Percentiles rank a stretch among this genome's conserved stretches.
Conservation (phyloP, 2,797 vertebrate species). For the Octomys mimax region DNA sequence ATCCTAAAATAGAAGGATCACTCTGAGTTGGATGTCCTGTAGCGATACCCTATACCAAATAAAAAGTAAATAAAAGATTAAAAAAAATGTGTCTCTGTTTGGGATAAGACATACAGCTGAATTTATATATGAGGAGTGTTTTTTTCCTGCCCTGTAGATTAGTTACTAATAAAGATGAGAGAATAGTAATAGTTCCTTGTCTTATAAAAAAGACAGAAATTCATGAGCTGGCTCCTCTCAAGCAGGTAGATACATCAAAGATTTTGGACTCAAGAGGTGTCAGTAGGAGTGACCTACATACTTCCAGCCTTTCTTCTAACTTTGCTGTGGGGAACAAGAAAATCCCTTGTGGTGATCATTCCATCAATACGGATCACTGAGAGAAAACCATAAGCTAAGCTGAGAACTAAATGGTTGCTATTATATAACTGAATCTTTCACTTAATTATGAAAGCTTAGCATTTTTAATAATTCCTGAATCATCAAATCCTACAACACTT, state of each 20-base stretch:
- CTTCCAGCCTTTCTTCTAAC: rapidly evolving
- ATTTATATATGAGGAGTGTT: not conserved
- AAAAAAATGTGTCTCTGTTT: not conserved
- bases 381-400: not conserved
- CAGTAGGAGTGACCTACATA: not conserved
- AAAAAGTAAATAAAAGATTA: too few relatives aligned
- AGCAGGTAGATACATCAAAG: not conserved
- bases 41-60: too few relatives aligned
- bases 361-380: not conserved
- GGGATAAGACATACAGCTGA: not conserved
- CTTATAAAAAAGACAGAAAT: not conserved
- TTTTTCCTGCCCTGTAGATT: not conserved
- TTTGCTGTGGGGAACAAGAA: too few relatives aligned
- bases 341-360: not conserved
- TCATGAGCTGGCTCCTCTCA: not conserved
- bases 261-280: not conserved
- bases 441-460: not conserved
- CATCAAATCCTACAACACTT: not conserved
- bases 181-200: not conserved
- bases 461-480: not conserved
- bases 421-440: not conserved
- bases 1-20: too few relatives aligned
- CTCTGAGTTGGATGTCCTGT: too few relatives aligned
- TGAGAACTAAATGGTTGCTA: not conserved
- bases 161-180: not conserved